These are phyloP conservation scores for Sphaerodactylus townsendi DNA, from an alignment of 2,113 vertebrate genomes.

Conservation along the genomic window DNA sequence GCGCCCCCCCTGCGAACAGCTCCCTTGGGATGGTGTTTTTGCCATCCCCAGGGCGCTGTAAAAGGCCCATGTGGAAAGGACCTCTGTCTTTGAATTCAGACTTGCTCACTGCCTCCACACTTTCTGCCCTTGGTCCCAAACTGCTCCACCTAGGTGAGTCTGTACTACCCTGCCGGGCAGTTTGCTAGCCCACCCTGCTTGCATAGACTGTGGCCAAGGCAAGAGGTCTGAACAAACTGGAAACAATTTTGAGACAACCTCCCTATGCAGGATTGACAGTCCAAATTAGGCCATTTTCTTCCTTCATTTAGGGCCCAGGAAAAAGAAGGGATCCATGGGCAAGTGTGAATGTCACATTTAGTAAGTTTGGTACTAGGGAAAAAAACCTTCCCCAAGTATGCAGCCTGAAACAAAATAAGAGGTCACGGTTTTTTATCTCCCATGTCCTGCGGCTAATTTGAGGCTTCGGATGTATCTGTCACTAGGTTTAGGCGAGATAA, in stretches of 20 bases:
- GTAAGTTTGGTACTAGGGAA: neutral
- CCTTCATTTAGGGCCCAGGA: neutral
- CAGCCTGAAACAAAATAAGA: neutral
- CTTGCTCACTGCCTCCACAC: too few relatives aligned
- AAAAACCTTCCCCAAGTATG: neutral
- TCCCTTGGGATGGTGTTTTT: too few relatives aligned
- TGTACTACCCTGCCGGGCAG: too few relatives aligned
- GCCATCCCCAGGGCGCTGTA: too few relatives aligned
- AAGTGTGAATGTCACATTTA: slow-evolving; percentile 34
- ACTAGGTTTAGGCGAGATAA: slow-evolving; percentile 12
- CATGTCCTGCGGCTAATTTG: slow-evolving; percentile 23
- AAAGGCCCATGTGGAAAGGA: too few relatives aligned
- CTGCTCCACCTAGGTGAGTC: too few relatives aligned
- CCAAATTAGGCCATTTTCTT: neutral
- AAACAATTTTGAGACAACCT: neutral
- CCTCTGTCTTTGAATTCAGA: too few relatives aligned
- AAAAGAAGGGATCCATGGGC: slow-evolving; percentile 42
- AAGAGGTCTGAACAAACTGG: too few relatives aligned
- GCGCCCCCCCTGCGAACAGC: too few relatives aligned
- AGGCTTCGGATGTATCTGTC: neutral
- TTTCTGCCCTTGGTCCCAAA: too few relatives aligned
- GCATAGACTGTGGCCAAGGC: too few relatives aligned
- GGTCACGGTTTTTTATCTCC: neutral
- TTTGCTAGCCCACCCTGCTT: too few relatives aligned
- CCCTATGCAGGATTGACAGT: accelerated